Evolutionary conservation across 2,113 vertebrate genomes (phyloP), one percentile per base, ranked within the genome.

Genomic region (Trogon surrucura): DNA sequence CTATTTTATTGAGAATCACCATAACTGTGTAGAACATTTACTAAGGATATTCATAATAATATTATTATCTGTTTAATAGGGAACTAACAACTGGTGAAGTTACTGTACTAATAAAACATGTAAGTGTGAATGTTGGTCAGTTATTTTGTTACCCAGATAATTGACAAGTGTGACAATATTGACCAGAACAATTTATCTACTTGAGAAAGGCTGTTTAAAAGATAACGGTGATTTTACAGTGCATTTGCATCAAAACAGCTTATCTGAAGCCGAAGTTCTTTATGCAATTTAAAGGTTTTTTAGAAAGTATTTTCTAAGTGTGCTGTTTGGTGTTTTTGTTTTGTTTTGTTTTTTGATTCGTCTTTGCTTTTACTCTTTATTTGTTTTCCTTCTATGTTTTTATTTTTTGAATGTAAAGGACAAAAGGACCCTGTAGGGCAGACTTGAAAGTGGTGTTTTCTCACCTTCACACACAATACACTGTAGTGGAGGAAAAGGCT

Each of bases 361-460:
- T 90, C 53, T 87, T 87, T 85, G 11, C 7, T 77, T 89, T 91
- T 74, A 14, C 14, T 44, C 2, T 45, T 3, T 44, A 23, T 62
- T 58, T n/a, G 10, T 29, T 78, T 9, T n/a, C 20, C 3, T 77
- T 64, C 44, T 48, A 22, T 75, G 21, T 51, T 94, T 92, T 92
- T 79, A 56, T 89, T 89, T 25, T 94, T 95, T 96, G 54, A 91
- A 61, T 79, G 71, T 38, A 66, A 92, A 95, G 80, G 83, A 94
- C 58, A 93, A 94, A 94, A 88, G 4, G 6, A 32, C 80, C 41
- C 71, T 65, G 36, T 56, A 95, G 90, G 73, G 58, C 50, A 83
- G 50, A 70, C 53, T 90, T 96, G 51, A 94, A 95, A 91, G 92
- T 50, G 57, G 29, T 85, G 36, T 93, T 96, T 95, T 94, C 89